Conservation (phyloP, 2,888 invertebrate species). For the Drosophila robusta region DNA sequence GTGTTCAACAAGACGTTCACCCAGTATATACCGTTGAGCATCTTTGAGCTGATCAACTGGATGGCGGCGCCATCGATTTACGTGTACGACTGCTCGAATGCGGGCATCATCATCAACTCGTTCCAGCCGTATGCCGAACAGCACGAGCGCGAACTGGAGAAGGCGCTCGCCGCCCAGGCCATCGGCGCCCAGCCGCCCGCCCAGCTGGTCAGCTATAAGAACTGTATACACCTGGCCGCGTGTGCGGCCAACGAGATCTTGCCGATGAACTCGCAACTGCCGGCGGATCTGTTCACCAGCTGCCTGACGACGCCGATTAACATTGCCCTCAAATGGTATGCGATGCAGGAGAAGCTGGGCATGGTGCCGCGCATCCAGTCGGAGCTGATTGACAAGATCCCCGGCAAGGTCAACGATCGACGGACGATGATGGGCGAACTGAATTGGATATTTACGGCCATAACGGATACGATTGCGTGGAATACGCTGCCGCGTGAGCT, state of each 20-base stretch:
- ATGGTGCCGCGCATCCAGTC: conserved; percentile 92
- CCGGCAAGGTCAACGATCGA: conserved; percentile 96
- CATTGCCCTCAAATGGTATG: conserved; percentile 97
- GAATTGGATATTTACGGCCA: conserved; percentile 99
- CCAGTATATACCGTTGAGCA: conserved; percentile 99
- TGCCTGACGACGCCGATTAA: conserved; percentile 99
- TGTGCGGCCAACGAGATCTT: conserved; percentile 96
- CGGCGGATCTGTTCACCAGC: conserved; percentile 98
- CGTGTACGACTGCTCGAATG: conserved; percentile 99
- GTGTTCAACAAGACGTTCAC: conserved; percentile 99
- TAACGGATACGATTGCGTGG: conserved; percentile 99
- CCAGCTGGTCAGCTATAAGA: conserved; percentile 88
- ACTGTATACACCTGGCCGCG: conserved; percentile 98
- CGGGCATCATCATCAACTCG: conserved; percentile 97
- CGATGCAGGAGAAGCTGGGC: conserved; percentile 91
- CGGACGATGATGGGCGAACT: conserved; percentile 99
- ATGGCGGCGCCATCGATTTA: conserved; percentile 99
- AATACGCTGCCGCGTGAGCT: conserved; percentile 96
- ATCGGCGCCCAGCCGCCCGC: conserved; percentile 14
- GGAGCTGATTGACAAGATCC: conserved; percentile 97
- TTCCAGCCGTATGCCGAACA: conserved; percentile 96
- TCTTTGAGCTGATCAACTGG: conserved; percentile 99
- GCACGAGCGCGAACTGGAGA: conserved; percentile 92
- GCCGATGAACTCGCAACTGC: conserved; percentile 98
- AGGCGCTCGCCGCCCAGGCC: conserved; percentile 66